Conservation (phyloP, 2,113 vertebrate genomes). For the Chaenocephalus aceratus region DNA sequence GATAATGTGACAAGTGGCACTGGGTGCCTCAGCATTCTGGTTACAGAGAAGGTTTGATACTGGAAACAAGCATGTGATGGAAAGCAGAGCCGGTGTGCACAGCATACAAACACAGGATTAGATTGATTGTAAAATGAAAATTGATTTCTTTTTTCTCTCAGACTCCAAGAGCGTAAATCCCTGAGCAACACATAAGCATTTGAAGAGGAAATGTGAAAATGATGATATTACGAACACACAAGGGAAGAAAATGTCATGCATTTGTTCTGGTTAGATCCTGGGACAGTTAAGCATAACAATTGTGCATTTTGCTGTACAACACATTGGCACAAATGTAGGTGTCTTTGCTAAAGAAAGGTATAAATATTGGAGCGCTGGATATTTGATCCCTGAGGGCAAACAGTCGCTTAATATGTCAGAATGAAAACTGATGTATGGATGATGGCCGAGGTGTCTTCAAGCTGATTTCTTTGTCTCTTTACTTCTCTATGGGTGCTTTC, state of each 20-base stretch:
- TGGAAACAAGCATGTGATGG: constrained; percentile 35
- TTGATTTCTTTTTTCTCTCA: neutral
- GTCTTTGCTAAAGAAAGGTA: no score
- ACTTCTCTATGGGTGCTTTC: no score
- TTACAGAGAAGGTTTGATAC: constrained; percentile 49
- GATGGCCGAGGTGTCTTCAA: no score
- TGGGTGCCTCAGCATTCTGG: constrained; percentile 31
- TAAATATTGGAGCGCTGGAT: no score
- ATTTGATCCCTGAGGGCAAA: no score
- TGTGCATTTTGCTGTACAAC: no score
- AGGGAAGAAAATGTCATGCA: constrained; percentile 6
- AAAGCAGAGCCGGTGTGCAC: constrained; percentile 16
- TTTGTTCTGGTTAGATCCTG: neutral
- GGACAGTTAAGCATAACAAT: no score
- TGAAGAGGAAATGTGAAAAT: neutral
- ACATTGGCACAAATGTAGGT: no score
- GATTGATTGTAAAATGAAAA: constrained; percentile 23
- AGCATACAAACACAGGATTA: constrained; percentile 2
- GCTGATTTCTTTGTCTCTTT: no score
- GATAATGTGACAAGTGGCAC: constrained; percentile 58
- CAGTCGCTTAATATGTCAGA: no score
- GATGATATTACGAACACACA: neutral
- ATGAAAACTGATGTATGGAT: no score
- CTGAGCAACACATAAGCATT: constrained; percentile 3
- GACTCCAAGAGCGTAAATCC: constrained; percentile 6